Percentiles rank a stretch among this genome's conserved stretches.
Evolutionary conservation across 1,140 invertebrate genomes (phyloP).

Genomic region (Elymnias hypermnestra): DNA sequence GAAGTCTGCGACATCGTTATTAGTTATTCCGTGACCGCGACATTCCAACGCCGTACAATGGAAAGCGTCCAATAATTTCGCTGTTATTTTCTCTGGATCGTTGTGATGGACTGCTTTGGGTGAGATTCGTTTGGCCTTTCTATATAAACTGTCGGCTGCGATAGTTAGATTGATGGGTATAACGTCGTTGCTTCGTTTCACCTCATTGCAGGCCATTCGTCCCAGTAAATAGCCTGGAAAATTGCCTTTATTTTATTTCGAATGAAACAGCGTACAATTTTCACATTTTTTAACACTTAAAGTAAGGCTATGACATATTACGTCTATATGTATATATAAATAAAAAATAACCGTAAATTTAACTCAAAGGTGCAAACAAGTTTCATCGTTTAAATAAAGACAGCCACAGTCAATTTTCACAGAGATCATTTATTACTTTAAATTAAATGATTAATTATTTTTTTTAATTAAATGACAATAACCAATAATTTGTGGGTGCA

Average conservation of each 20-base stretch:
- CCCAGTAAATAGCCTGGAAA: conserved; percentile 54
- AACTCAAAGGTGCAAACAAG: too few species aligned
- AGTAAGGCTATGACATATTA: too few species aligned
- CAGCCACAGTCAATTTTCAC: too few species aligned
- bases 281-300: too few species aligned
- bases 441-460: too few species aligned
- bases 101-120: conserved; percentile 53
- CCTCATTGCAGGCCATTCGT: conserved; percentile 45
- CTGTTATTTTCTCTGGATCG: conserved; percentile 41
- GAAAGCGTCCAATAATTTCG: conserved; percentile 44
- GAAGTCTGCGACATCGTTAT: conserved; percentile 47
- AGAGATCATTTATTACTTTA: too few species aligned
- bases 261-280: not conserved
- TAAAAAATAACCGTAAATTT: not conserved
- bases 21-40: conserved; percentile 25
- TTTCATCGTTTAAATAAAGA: too few species aligned
- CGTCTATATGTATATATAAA: not conserved
- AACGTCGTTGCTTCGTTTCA: conserved; percentile 39
- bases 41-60: conserved; percentile 43
- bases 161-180: conserved; percentile 45
- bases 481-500: too few species aligned
- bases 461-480: too few species aligned
- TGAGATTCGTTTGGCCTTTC: conserved; percentile 47
- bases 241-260: not conserved
- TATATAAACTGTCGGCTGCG: conserved; percentile 43